Base-by-base conservation (phyloP, 2,797 vertebrate genomes). In the Chiroxiphia lanceolata region DNA sequence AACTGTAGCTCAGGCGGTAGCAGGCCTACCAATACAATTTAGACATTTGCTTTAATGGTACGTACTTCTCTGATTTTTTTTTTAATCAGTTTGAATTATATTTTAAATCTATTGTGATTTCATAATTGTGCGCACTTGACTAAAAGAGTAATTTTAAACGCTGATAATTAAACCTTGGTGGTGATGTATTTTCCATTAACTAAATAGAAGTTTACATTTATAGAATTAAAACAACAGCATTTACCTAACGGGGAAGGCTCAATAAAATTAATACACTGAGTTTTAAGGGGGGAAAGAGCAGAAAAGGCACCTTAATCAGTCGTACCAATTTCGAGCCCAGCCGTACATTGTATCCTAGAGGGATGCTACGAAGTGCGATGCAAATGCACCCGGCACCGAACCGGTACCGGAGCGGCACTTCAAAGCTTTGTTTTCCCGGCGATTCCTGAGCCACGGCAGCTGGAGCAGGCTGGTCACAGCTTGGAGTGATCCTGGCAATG, bases 171-270 rank as follows among this genome's bases (percentile, higher is more conserved):
- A 97, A 91, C 77, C 76, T 83, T 20, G 78, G 68, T 90, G 64
- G 68, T 72, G 72, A 87, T 90, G 96, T 90, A 72, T 96, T 96
- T 96, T 93, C 84, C 93, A 96, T 93, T 95, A 94, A 96, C 90
- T 96, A 97, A 95, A 97, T 90, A 96, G 93, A 96, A 97, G 88
- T 94, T 95, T 90, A 74, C 96, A 97, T 95, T 97, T 97, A 86
- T 81, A 95, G 82, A 95, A 96, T 92, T 95, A 97, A 97, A 97
- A 95, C 85, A 80, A 19, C 26, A 81, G 53, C 76, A 47, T 92
- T 96, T 81, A 83, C 60, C 69, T 72, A 88, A 82, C 31, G 15
- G 47, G 29, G 34, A 72, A 88, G 31, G 81, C 87, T 84, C 93
- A 92, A 83, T 90, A 83, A 83, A 94, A 96, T 95, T 93, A 96